These are phyloP conservation scores for Acheta domesticus DNA, from an alignment of 2,888 invertebrate genomes.

Conservation along the genomic window DNA sequence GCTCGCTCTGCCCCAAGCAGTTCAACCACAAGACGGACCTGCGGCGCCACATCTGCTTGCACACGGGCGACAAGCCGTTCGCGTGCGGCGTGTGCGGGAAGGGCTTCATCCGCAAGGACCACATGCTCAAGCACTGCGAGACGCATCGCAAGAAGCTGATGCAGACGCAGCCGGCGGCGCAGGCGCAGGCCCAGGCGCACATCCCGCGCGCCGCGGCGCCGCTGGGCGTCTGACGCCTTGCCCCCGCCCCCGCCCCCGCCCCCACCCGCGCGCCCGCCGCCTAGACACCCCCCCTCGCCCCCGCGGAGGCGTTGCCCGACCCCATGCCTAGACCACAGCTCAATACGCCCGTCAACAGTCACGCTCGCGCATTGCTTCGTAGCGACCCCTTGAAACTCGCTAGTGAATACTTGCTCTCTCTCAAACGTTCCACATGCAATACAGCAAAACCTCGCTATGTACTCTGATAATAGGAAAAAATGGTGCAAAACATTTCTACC, in stretches of 20 bases:
- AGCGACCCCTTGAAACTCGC: too few relatives aligned
- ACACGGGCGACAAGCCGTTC: conserved; percentile 82
- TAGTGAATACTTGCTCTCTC: too few relatives aligned
- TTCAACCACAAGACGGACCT: conserved; percentile 90
- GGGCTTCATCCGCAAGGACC: conserved; percentile 86
- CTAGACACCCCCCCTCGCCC: not conserved
- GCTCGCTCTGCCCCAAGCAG: conserved; percentile 78
- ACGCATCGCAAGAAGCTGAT: conserved; percentile 66
- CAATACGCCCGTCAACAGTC: too few relatives aligned
- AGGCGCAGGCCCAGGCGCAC: not conserved
- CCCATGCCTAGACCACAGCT: too few relatives aligned
- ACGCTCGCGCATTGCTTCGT: too few relatives aligned
- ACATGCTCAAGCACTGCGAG: conserved; percentile 82
- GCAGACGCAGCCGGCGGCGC: conserved; percentile 40
- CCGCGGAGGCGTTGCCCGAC: too few relatives aligned
- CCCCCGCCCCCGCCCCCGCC: not conserved
- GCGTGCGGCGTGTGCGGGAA: conserved; percentile 78
- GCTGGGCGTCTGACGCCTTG: conserved; percentile 4
- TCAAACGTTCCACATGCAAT: too few relatives aligned
- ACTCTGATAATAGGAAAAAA: too few relatives aligned
- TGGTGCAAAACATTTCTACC: too few relatives aligned
- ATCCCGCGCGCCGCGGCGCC: not conserved
- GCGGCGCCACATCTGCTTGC: conserved; percentile 79
- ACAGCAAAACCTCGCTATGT: too few relatives aligned
- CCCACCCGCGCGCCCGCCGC: not conserved